A percentile compares a stretch with the other conserved stretches of the same genome.
Conservation (phyloP, 2,888 invertebrate species). For the Macrophya alboannulata region DNA sequence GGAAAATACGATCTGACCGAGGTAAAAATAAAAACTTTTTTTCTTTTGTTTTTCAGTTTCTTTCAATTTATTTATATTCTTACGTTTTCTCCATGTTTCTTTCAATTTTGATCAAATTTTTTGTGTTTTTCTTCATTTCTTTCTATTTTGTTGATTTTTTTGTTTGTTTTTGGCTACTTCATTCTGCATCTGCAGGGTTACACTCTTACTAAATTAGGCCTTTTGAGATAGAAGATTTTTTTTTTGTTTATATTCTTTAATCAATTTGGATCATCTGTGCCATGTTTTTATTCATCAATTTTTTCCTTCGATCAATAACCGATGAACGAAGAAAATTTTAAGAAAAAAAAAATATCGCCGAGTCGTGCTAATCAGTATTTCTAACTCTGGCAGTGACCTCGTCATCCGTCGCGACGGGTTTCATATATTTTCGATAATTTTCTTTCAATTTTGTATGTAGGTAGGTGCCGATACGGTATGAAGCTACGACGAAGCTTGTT, state of each 20-base stretch:
- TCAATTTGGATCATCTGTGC: not conserved
- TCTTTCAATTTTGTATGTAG: slow-evolving; percentile 10
- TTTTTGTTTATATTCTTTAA: too few relatives aligned
- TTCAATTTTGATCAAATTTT: too few relatives aligned
- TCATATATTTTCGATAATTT: slow-evolving; percentile 18
- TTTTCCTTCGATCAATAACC: not conserved
- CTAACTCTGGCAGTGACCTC: not conserved
- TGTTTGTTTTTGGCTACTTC: too few relatives aligned
- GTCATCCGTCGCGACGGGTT: not conserved
- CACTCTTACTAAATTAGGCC: too few relatives aligned
- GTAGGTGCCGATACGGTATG: too few relatives aligned
- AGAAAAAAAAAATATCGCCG: not conserved
- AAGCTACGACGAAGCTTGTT: not conserved
- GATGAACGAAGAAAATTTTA: not conserved
- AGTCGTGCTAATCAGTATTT: not conserved
- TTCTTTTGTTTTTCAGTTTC: too few relatives aligned
- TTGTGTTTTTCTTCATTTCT: too few relatives aligned
- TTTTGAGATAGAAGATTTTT: too few relatives aligned
- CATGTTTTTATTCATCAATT: not conserved
- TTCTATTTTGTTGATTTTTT: too few relatives aligned
- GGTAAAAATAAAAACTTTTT: not conserved
- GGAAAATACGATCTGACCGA: not conserved
- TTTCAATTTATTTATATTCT: not conserved
- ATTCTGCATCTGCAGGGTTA: too few relatives aligned
- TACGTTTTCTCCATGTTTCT: too few relatives aligned